Conservation (phyloP, 1,140 invertebrate genomes). For the Drosophila dunni region DNA sequence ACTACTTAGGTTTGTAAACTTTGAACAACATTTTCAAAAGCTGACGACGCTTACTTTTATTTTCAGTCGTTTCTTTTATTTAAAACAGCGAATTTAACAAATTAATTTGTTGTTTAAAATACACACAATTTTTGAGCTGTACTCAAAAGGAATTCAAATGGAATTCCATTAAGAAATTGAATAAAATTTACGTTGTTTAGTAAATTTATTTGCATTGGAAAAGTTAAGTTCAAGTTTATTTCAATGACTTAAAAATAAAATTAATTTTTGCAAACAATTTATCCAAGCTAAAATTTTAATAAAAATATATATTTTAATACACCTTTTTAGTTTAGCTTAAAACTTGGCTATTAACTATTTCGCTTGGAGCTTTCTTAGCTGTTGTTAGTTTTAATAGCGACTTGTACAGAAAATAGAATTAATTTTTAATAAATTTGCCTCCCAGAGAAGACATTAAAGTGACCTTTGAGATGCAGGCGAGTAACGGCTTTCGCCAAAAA, state of each 20-base stretch:
- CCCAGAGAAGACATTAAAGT: slow-evolving; percentile 1
- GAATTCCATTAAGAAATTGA: too few species aligned
- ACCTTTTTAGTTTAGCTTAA: not conserved
- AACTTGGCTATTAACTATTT: not conserved
- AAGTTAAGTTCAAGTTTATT: too few species aligned
- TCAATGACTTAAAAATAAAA: too few species aligned
- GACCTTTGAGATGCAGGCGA: not conserved
- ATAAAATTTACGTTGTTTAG: too few species aligned
- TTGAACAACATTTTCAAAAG: slow-evolving; percentile 56
- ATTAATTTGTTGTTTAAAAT: too few species aligned
- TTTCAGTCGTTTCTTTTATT: not conserved
- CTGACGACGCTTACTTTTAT: slow-evolving; percentile 22
- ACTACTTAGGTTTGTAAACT: slow-evolving; percentile 71
- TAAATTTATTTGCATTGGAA: too few species aligned
- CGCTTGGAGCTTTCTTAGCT: not conserved
- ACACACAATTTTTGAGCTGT: too few species aligned
- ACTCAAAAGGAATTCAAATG: too few species aligned
- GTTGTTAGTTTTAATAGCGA: not conserved
- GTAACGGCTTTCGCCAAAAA: slow-evolving; percentile 13
- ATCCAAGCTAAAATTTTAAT: too few species aligned
- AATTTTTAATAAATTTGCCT: not conserved
- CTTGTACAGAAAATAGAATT: not conserved
- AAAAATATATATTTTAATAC: not conserved
- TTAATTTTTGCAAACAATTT: too few species aligned
- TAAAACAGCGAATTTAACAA: too few species aligned